phyloP scores from a whole-genome alignment of 2,113 vertebrate genomes.

The Illadopsis cleaveri region DNA sequence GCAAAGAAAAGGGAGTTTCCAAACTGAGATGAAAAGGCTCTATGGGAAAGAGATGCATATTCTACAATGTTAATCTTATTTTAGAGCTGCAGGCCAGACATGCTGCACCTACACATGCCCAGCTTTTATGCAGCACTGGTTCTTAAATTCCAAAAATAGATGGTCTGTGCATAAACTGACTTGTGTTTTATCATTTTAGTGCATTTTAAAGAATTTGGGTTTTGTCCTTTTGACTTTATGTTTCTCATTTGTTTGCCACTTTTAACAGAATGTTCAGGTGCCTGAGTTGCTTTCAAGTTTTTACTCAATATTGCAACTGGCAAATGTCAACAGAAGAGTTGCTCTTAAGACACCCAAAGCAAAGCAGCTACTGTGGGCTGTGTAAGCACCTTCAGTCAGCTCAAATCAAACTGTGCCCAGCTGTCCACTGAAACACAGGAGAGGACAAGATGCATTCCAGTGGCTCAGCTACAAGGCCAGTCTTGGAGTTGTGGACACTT shows the following conservation, averaged over 20 bases:
- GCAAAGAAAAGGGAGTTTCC: conserved; percentile 24
- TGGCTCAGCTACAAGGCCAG: neutral
- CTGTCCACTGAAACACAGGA: neutral
- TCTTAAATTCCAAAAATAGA: neutral
- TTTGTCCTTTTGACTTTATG: neutral
- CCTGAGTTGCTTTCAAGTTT: neutral
- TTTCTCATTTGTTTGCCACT: neutral
- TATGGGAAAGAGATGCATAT: neutral
- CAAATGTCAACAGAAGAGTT: neutral
- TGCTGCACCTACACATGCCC: neutral
- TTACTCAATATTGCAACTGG: neutral
- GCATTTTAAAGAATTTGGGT: neutral
- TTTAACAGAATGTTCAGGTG: neutral
- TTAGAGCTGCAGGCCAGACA: neutral
- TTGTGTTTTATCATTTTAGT: neutral
- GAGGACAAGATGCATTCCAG: neutral
- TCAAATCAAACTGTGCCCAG: neutral
- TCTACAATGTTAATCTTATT: neutral
- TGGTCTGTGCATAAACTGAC: neutral
- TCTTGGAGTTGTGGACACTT: neutral
- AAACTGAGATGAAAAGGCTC: conserved; percentile 35
- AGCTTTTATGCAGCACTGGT: neutral
- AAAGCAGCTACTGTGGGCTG: neutral
- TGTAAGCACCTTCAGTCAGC: neutral
- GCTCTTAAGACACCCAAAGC: neutral